These are phyloP conservation scores for Calypte anna DNA, from an alignment of 2,113 vertebrate genomes.

Conservation along the genomic window DNA sequence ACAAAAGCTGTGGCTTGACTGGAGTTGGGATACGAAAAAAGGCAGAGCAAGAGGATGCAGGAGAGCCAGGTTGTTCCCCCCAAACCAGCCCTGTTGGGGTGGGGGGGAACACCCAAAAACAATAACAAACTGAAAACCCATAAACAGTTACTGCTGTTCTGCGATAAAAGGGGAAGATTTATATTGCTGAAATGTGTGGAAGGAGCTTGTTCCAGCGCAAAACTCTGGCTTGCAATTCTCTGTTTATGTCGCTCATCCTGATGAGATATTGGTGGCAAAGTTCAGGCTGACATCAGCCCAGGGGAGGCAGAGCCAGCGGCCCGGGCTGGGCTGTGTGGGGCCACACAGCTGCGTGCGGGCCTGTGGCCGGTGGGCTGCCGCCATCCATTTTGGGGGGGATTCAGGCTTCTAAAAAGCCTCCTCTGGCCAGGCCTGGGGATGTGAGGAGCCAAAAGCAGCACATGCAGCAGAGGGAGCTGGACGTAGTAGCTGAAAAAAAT, in stretches of 20 bases:
- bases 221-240: slow-evolving; percentile 45
- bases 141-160: slow-evolving; percentile 37
- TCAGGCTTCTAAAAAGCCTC: not conserved
- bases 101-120: not conserved
- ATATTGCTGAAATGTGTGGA: slow-evolving; percentile 69
- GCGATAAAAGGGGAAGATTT: slow-evolving; percentile 63
- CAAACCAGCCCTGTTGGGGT: not conserved
- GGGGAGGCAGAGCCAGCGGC: slow-evolving; percentile 59
- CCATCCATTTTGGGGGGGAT: not conserved
- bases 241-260: slow-evolving; percentile 61
- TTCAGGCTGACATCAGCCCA: slow-evolving; percentile 73
- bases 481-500: not conserved
- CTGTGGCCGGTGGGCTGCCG: not conserved
- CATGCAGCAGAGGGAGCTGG: not conserved
- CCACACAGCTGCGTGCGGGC: slow-evolving; percentile 11
- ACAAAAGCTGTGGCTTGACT: not conserved
- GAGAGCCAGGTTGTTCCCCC: not conserved
- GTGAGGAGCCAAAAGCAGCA: not conserved
- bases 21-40: not conserved
- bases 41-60: not conserved
- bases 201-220: slow-evolving; percentile 60
- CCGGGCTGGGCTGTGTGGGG: slow-evolving; percentile 10
- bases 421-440: not conserved
- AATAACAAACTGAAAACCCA: slow-evolving; percentile 7
- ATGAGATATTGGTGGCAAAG: slow-evolving; percentile 73